Evolutionary conservation across 2,888 invertebrate genomes (phyloP), one percentile per base, ranked within the genome.

Genomic region (Nomada flava): DNA sequence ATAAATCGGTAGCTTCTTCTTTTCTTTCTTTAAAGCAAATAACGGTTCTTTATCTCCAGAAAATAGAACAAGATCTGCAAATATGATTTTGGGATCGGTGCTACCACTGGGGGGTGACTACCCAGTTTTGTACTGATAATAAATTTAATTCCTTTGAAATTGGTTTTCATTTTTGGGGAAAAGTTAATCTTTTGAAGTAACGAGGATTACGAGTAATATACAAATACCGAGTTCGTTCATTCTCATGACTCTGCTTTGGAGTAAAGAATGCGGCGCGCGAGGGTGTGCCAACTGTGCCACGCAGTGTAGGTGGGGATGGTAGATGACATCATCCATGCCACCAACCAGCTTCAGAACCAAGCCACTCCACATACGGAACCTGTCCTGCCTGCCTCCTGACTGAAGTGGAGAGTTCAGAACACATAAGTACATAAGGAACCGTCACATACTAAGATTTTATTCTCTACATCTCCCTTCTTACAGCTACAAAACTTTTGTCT

Each of bases 201-300:
- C 93, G 93, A 93, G 92, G 93, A 93, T 93, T 93, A 93, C 93
- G 93, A 93, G 91, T 93, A 93, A 93, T 93, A 93, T 93, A 93
- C 93, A 93, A 93, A 93, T 93, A 93, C 93, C 93, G 93, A 93
- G 92, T 93, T 93, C 91, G 93, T 93, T 93, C 92, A 93, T 93
- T 93, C 93, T 93, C 93, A 93, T 93, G 93, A 93, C 93, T 93
- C 93, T 93, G 93, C 92, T 93, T 93, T 93, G 93, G 93, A 93
- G 93, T 93, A 92, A 93, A 93, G 93, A 93, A 93, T 93, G 93
- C 93, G 92, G 93, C 93, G 93, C 93, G 93, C 93, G 91, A 89
- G 92, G 93, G 93, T 93, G 93, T 93, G 93, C 93, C 93, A 93
- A 93, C 92, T 89, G 93, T 93, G 93, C 93, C 92, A 91, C 92